Conservation (phyloP, 1,140 invertebrate genomes). For the Ctenoplectra terminalis region DNA sequence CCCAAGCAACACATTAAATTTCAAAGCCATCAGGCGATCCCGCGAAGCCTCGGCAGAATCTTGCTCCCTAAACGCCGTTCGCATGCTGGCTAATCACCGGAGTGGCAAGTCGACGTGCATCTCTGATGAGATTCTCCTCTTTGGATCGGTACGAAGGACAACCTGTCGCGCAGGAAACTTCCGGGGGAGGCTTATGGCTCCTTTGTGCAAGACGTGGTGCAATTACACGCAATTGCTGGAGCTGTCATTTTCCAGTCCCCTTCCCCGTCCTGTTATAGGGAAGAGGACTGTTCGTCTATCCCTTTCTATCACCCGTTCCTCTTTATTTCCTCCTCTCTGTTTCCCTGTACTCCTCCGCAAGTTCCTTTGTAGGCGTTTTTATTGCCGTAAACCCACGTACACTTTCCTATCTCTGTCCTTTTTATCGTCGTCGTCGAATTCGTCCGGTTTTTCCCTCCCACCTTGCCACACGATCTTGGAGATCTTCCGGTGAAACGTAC, state of each 20-base stretch:
- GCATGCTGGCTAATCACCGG: conserved; percentile 48
- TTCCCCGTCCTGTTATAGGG: not conserved
- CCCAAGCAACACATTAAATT: conserved; percentile 8
- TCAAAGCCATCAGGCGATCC: conserved; percentile 5
- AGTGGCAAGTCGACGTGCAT: conserved; percentile 51
- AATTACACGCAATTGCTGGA: conserved; percentile 59
- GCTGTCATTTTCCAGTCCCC: conserved; percentile 49
- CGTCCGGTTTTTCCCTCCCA: conserved; percentile 20
- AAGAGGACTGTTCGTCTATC: conserved; percentile 29
- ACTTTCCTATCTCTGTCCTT: conserved; percentile 23
- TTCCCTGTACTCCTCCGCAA: conserved; percentile 22
- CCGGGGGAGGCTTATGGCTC: conserved; percentile 52
- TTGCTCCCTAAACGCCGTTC: conserved; percentile 26
- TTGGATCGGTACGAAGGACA: conserved; percentile 53
- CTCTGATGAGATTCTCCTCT: conserved; percentile 54
- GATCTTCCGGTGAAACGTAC: not conserved
- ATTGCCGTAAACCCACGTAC: conserved; percentile 41
- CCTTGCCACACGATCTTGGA: conserved; percentile 12
- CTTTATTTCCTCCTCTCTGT: conserved; percentile 30
- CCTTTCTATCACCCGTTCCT: not conserved
- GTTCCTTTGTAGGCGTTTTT: conserved; percentile 58
- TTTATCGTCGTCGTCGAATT: conserved; percentile 51
- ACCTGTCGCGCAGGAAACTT: conserved; percentile 55
- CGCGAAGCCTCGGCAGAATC: not conserved
- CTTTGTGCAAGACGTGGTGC: conserved; percentile 53